phyloP scores from a whole-genome alignment of 2,888 invertebrate genomes.

The Agrypnus murinus region DNA sequence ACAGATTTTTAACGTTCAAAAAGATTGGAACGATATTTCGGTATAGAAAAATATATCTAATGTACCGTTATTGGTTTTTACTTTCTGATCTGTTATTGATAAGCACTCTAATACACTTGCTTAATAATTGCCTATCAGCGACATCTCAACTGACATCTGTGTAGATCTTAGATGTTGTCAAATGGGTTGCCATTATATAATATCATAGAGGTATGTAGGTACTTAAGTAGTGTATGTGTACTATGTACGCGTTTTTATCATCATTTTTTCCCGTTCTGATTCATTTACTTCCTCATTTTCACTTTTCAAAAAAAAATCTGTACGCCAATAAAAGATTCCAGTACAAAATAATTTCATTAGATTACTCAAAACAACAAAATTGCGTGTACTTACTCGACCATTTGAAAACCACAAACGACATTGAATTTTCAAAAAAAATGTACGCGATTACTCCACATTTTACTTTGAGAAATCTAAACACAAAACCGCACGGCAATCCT shows the following conservation, averaged over 20 bases:
- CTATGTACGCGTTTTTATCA: not conserved
- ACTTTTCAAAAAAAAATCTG: too few relatives aligned
- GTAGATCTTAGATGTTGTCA: conserved; percentile 5
- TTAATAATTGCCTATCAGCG: conserved; percentile 31
- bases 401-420: conserved; percentile 48
- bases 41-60: conserved; percentile 11
- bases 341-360: not conserved
- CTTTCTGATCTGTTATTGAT: conserved; percentile 35
- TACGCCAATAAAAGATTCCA: too few relatives aligned
- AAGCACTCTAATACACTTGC: conserved; percentile 31
- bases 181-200: conserved; percentile 14
- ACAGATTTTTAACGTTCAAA: conserved; percentile 31
- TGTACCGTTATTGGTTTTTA: conserved; percentile 36
- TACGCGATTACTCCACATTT: conserved; percentile 44
- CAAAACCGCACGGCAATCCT: conserved; percentile 50
- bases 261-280: not conserved
- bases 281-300: too few relatives aligned
- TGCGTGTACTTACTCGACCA: conserved; percentile 36
- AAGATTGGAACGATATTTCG: conserved; percentile 31
- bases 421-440: conserved; percentile 46
- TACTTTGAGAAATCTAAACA: conserved; percentile 47
- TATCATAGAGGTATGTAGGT: too few relatives aligned
- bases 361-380: conserved; percentile 23
- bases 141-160: conserved; percentile 29
- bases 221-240: too few relatives aligned